phyloP scores from a whole-genome alignment of 2,797 vertebrate genomes.

The Characodon lateralis region DNA sequence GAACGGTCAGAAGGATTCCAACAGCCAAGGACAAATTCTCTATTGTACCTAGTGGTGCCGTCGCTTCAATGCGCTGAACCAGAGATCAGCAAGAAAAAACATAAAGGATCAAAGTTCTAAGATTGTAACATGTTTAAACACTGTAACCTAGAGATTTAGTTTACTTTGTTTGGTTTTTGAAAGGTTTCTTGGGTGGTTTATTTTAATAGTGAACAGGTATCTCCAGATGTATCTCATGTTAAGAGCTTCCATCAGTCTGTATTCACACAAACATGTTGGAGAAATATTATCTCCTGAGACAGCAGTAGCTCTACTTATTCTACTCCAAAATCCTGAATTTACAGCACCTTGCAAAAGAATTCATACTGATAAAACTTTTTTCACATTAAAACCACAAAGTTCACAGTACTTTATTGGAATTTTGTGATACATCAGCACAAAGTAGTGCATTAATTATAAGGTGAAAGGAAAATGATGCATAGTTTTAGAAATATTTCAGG shows the following conservation, averaged over 20 bases:
- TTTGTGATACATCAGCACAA: not conserved
- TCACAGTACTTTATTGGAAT: not conserved
- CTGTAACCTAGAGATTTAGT: not conserved
- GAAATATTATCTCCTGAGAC: not conserved
- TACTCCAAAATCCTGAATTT: not conserved
- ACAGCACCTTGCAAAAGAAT: not conserved
- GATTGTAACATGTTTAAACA: not conserved
- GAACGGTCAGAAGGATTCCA: constrained; percentile 63
- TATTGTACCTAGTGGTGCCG: constrained; percentile 61
- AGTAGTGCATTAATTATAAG: not conserved
- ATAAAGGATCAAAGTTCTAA: not conserved
- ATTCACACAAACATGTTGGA: not conserved
- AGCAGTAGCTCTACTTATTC: not conserved
- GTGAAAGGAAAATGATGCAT: not conserved
- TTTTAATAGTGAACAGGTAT: not conserved
- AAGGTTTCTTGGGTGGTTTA: not conserved
- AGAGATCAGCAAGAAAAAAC: not conserved
- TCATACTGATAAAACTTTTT: not conserved
- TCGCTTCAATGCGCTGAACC: constrained; percentile 50
- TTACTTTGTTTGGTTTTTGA: not conserved
- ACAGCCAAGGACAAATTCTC: constrained; percentile 70
- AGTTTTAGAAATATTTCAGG: not conserved
- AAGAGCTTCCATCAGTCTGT: not conserved
- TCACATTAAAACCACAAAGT: not conserved
- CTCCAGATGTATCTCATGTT: not conserved